phyloP scores from a whole-genome alignment of 2,797 vertebrate genomes.

The Coendou prehensilis region DNA sequence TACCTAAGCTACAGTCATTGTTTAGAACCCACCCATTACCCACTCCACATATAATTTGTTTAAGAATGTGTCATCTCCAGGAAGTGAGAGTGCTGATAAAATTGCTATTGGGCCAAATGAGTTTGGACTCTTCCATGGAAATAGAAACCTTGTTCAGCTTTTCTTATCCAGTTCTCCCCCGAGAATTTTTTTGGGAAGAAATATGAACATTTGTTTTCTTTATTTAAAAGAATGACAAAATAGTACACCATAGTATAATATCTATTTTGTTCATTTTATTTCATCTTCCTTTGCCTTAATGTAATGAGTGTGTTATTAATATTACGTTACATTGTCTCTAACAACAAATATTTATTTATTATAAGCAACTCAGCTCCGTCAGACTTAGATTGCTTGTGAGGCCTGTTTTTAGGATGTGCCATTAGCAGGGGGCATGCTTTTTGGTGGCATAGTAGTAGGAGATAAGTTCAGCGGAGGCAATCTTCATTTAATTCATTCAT shows the following conservation, averaged over 20 bases:
- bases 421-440: background rate
- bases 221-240: background rate
- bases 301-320: background rate
- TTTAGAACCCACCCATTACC: slow-evolving; percentile 21
- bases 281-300: background rate
- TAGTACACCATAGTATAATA: background rate
- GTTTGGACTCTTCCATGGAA: background rate
- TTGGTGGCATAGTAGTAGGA: background rate
- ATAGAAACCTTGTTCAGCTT: background rate
- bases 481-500: background rate
- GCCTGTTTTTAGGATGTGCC: background rate
- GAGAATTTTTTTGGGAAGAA: slow-evolving; percentile 52
- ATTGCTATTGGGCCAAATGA: background rate
- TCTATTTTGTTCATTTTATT: slow-evolving; percentile 36
- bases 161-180: background rate
- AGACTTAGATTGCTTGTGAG: background rate
- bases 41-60: background rate
- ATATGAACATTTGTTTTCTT: background rate
- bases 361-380: background rate
- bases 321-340: background rate
- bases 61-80: background rate
- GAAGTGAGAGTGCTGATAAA: slow-evolving; percentile 13
- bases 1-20: background rate
- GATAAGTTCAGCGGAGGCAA: background rate
- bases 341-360: slow-evolving; percentile 20